Base-by-base conservation (phyloP, 2,888 invertebrate species). In the Clitarchus hookeri region DNA sequence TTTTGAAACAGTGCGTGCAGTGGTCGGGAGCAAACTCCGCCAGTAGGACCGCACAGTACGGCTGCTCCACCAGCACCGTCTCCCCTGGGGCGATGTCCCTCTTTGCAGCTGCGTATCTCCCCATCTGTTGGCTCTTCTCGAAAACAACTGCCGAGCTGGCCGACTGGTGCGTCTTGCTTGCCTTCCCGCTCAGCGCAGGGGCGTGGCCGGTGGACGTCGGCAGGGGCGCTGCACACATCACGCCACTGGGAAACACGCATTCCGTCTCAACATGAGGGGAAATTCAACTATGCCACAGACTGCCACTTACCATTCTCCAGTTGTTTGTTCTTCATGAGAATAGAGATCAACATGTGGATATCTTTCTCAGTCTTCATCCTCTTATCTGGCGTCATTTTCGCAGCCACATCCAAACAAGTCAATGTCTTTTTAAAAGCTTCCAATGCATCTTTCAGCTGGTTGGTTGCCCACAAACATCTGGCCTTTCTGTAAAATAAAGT, bases 51-150 rank as follows among this genome's bases (percentile, higher is more conserved):
- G 95, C 93, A 86, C 95, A 95, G 89, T 95, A 94, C 0, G 97
- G 95, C 88, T 93, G 94, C 90, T 97, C 97, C 13, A 95, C 92
- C 0, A 96, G 91, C 86, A 97, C 90, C 85, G 95, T 93, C 89
- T 96, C 95, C 0, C 97, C 97, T 6, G 95, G 94, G 88, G 93
- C 92, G 16, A 97, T 95, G 89, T 96, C 93, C 87, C 93, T 93
- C 0, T 93, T 92, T 0, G 97, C 96, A 53, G 94, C 93, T 0
- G 96, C 97, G 90, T 94, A 96, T 89, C 97, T 93, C 0, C 97
- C 97, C 89, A 93, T 93, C 6, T 91, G 90, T 27, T 93, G 92
- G 85, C 94, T 94, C 87, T 93, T 93, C 85, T 94, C 94, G 87
- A 97, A 94, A 86, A 93, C 92, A 4, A 97, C 92, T 0, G 94